phyloP scores from a whole-genome alignment of 2,888 invertebrate genomes.

The Asteroscopus sphinx region DNA sequence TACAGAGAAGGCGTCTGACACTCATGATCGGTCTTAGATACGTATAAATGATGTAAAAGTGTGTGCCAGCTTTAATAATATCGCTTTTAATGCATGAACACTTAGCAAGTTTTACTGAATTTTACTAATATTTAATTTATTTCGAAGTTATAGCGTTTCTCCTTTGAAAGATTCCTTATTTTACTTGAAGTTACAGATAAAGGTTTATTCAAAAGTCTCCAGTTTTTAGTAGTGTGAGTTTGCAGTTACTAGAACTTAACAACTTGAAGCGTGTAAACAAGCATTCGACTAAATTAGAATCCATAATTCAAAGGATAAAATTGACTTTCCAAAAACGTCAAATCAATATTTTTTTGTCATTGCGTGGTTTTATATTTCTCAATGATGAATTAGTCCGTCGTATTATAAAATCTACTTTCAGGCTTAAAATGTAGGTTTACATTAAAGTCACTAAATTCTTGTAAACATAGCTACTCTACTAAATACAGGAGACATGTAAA shows the following conservation, averaged over 20 bases:
- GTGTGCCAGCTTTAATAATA: neutral
- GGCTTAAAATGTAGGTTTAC: neutral
- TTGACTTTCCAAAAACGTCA: too few relatives aligned
- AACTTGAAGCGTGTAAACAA: too few relatives aligned
- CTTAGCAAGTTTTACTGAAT: neutral
- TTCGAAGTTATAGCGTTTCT: neutral
- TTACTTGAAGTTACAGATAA: neutral
- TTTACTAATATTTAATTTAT: constrained; percentile 17
- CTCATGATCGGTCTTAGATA: neutral
- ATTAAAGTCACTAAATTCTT: neutral
- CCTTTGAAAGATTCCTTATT: constrained; percentile 1
- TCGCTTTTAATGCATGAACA: neutral
- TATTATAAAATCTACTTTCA: too few relatives aligned
- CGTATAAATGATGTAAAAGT: neutral
- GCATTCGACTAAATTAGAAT: too few relatives aligned
- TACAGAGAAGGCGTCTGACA: neutral
- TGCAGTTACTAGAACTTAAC: too few relatives aligned
- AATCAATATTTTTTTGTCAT: too few relatives aligned
- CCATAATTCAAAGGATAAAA: too few relatives aligned
- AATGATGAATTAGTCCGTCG: too few relatives aligned
- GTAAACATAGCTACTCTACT: too few relatives aligned
- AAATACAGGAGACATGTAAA: neutral
- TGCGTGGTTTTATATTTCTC: too few relatives aligned
- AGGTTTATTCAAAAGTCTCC: neutral
- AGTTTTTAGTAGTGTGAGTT: neutral